Evolutionary conservation across 2,113 vertebrate species (phyloP).

Genomic region (Probosciger aterrimus): DNA sequence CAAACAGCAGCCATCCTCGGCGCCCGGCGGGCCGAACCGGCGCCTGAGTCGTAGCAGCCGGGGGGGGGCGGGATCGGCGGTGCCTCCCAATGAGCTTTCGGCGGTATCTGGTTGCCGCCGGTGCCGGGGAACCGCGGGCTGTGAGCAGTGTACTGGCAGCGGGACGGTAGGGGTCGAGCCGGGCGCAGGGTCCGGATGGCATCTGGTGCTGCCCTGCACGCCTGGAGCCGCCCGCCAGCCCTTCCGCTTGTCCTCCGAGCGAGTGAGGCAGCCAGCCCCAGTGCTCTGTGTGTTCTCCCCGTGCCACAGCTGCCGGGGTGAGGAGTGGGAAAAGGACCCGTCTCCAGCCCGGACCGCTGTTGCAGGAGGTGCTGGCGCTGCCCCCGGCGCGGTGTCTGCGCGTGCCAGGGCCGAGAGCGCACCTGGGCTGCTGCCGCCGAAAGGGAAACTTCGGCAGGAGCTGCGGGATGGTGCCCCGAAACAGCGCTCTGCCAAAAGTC

Average conservation of each 20-base stretch:
- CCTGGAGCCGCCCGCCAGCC: fast-evolving
- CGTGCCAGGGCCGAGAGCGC: neutral
- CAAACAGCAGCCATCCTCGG: slow-evolving; percentile 43
- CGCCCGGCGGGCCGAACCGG: neutral
- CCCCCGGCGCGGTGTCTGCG: neutral
- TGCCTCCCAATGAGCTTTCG: slow-evolving; percentile 49
- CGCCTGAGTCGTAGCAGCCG: neutral
- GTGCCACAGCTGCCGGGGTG: neutral
- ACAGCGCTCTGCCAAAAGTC: neutral
- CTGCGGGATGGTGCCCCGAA: neutral
- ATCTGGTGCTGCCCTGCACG: too few relatives aligned
- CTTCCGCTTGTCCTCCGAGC: neutral
- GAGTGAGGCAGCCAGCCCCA: fast-evolving
- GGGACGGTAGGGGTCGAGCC: neutral
- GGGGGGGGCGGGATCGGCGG: slow-evolving; percentile 12
- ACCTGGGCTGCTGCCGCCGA: neutral
- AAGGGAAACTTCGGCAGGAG: neutral
- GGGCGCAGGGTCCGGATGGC: fast-evolving
- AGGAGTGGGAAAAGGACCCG: too few relatives aligned
- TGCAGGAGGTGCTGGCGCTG: neutral
- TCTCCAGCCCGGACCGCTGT: neutral
- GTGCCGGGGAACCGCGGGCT: slow-evolving; percentile 4
- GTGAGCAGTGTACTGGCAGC: neutral
- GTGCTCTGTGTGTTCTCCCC: neutral
- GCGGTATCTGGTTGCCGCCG: slow-evolving; percentile 61